Base-by-base conservation (phyloP, 2,113 vertebrate genomes). In the Hiodon alosoides region DNA sequence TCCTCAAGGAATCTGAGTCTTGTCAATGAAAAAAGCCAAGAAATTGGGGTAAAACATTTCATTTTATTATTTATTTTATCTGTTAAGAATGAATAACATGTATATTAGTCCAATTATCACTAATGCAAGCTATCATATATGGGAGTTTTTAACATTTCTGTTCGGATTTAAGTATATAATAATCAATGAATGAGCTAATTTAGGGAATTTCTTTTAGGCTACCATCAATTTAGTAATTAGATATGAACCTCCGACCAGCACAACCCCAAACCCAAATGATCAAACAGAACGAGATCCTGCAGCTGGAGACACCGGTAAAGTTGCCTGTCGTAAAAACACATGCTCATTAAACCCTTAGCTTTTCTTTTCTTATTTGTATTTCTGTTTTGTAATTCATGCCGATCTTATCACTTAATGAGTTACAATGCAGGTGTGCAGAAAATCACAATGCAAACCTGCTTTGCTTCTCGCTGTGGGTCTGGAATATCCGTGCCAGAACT, bases 11-110 rank as follows among this genome's bases (percentile, higher is more conserved):
- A 94, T 59, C 66, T 92, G 76, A 85, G 95, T 62, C 80, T 98
- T 59, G 76, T 94, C 59, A 96, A 90, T 69, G 96, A 98, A 81
- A 97, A 89, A 71, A 93, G 92, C 65, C 93, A 96, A 69, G 82
- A 92, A 75, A 87, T 85, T 60, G 96, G 95, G 87, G 96, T 98
- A 79, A 93, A 90, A 76, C 31, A 31, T 31, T 31, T 31, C 0
- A 31, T 31, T 31, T 31, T 2, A 31, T 31, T 31, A 31, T 46
- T 65, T 66, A 8, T 65, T 7, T 59, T 14, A 9, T 59, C 58
- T 9, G 3, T 9, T 6, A 3, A 59, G 3, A 59, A 9, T 9
- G 2, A 9, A 11, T 59, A 9, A 11, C 58, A 59, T 59, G 9
- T 9, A 9, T 8, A 59, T 9, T 14, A 59, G 58, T 59, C 4